Evolutionary conservation across 1,140 invertebrate species (phyloP).

Genomic region (Drosophila bocqueti): DNA sequence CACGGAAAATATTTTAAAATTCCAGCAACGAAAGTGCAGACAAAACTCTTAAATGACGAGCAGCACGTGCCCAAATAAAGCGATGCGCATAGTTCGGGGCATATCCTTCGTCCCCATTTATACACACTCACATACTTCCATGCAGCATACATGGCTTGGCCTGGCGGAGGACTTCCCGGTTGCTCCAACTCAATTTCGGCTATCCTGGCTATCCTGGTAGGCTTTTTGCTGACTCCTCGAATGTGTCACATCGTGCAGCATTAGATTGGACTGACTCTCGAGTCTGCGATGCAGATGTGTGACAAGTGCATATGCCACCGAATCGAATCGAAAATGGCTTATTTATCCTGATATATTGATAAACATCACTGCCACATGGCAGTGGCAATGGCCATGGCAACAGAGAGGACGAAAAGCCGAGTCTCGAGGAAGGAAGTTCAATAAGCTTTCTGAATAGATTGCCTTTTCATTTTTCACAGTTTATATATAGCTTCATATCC

Average conservation of each 20-base stretch:
- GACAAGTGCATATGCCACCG: slow-evolving; percentile 71
- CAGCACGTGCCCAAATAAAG: slow-evolving; percentile 80
- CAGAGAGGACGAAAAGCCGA: background rate
- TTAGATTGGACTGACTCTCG: slow-evolving; percentile 60
- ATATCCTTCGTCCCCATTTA: slow-evolving; percentile 12
- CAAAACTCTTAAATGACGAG: slow-evolving; percentile 84
- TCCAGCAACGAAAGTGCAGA: slow-evolving; percentile 80
- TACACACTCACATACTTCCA: background rate
- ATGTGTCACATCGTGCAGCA: slow-evolving; percentile 76
- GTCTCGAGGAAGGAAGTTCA: slow-evolving; percentile 5
- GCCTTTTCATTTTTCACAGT: slow-evolving; percentile 15
- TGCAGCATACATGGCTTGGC: background rate
- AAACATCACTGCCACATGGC: slow-evolving; percentile 71
- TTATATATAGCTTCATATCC: slow-evolving; percentile 1
- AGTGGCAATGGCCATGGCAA: slow-evolving; percentile 46
- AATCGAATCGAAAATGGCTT: slow-evolving; percentile 71
- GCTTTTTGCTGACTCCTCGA: slow-evolving; percentile 70
- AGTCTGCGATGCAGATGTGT: slow-evolving; percentile 69
- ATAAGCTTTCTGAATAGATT: slow-evolving; percentile 2
- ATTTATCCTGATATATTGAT: slow-evolving; percentile 75
- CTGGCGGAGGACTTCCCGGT: slow-evolving; percentile 17
- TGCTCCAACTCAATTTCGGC: slow-evolving; percentile 55
- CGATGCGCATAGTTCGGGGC: slow-evolving; percentile 59
- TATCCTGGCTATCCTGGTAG: slow-evolving; percentile 35
- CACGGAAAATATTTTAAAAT: slow-evolving; percentile 79